Percentiles rank a stretch among this genome's conserved stretches.
phyloP scores from a whole-genome alignment of 2,113 vertebrate genomes.

The Channa argus region DNA sequence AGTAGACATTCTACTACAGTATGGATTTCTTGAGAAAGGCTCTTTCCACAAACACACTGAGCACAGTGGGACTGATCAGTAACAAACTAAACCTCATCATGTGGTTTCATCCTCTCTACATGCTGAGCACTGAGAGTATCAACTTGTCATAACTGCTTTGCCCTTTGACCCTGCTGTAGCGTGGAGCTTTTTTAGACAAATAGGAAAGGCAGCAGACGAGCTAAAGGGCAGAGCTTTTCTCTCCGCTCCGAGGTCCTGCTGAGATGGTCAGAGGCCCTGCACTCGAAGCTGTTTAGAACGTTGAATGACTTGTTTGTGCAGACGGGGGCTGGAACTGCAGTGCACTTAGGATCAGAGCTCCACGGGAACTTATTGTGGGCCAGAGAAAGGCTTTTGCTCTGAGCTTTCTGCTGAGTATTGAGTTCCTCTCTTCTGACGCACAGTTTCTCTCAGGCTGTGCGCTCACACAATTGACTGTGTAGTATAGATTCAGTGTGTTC shows the following conservation, averaged over 20 bases:
- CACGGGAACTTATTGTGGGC: constrained; percentile 43
- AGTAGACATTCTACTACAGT: no score
- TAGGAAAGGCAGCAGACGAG: constrained; percentile 1
- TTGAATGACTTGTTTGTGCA: background rate
- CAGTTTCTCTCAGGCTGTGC: constrained; percentile 14
- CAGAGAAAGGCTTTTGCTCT: constrained; percentile 40
- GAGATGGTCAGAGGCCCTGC: constrained; percentile 8
- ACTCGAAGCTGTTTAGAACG: background rate
- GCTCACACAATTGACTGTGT: constrained; percentile 61
- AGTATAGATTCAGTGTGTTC: constrained; percentile 66
- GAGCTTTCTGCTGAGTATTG: constrained; percentile 46
- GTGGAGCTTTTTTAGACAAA: no score
- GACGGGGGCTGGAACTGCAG: background rate
- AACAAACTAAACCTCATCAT: background rate
- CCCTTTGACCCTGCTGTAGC: constrained; percentile 11
- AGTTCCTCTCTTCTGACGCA: constrained; percentile 49
- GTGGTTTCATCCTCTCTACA: constrained; percentile 9
- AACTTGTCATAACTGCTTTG: constrained; percentile 18
- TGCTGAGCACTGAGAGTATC: background rate
- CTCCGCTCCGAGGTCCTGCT: constrained; percentile 8
- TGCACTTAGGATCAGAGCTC: constrained; percentile 28
- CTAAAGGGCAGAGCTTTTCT: constrained; percentile 48
- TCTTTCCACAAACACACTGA: background rate
- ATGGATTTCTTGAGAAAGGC: no score
- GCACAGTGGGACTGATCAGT: background rate